phyloP scores from a whole-genome alignment of 1,140 invertebrate genomes.

The Aporrectodea caliginosa region DNA sequence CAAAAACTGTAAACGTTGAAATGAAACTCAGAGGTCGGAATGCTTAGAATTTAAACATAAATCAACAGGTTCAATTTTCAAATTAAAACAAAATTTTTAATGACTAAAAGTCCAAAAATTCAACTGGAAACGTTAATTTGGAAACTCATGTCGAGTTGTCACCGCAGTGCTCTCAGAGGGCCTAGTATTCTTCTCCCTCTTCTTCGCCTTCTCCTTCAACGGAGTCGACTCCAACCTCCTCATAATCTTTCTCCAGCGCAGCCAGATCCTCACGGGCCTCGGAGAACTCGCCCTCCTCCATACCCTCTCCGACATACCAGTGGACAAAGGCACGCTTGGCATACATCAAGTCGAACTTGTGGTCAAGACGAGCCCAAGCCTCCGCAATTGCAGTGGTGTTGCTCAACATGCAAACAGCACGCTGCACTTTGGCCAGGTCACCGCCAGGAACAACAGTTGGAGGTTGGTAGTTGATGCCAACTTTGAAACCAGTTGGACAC shows the following conservation, averaged over 20 bases:
- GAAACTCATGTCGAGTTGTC: no score
- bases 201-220: conserved; percentile 41
- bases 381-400: conserved; percentile 62
- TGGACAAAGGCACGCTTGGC: conserved; percentile 57
- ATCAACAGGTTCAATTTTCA: no score
- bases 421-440: conserved; percentile 64
- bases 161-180: neutral
- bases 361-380: conserved; percentile 16
- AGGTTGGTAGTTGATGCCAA: no score
- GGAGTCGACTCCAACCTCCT: no score
- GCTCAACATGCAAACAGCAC: conserved; percentile 67
- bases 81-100: no score
- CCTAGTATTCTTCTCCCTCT: conserved; percentile 62
- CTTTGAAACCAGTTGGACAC: no score
- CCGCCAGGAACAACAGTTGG: conserved; percentile 73
- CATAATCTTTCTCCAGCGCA: no score
- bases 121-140: neutral
- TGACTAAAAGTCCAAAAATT: no score
- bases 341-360: conserved; percentile 62
- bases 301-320: conserved; percentile 45
- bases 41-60: no score
- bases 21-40: no score
- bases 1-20: no score
- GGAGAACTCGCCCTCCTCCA: conserved; percentile 63
- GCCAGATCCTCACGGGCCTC: no score